These are phyloP conservation scores for Acleris literana DNA, from an alignment of 2,888 invertebrate species.

Conservation along the genomic window DNA sequence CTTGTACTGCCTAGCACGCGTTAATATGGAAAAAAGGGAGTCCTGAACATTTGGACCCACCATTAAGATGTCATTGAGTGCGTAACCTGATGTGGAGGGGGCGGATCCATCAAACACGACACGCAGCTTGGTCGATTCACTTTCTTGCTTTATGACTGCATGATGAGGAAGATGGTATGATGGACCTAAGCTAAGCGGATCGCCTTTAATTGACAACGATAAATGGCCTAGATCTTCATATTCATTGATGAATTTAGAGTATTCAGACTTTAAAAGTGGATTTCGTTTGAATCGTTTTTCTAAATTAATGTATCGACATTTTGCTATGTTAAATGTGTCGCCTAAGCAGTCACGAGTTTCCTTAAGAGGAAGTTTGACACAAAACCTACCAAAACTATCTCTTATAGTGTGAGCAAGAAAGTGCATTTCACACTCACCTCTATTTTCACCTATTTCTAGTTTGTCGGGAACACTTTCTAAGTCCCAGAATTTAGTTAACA, in stretches of 20 bases:
- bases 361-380: slow-evolving; percentile 38
- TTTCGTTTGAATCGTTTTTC: slow-evolving; percentile 40
- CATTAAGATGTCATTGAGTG: slow-evolving; percentile 42
- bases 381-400: slow-evolving; percentile 37
- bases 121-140: slow-evolving; percentile 42
- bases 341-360: slow-evolving; percentile 40
- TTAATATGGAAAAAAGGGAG: slow-evolving; percentile 41
- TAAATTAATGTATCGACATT: slow-evolving; percentile 37
- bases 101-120: slow-evolving; percentile 44
- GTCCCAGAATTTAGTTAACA: slow-evolving; percentile 41
- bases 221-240: slow-evolving; percentile 40
- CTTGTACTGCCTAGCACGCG: slow-evolving; percentile 41
- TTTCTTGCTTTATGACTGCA: slow-evolving; percentile 24
- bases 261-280: slow-evolving; percentile 34
- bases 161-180: slow-evolving; percentile 2
- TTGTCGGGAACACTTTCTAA: slow-evolving; percentile 41
- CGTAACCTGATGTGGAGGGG: slow-evolving; percentile 39
- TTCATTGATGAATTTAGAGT: slow-evolving; percentile 40
- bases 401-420: slow-evolving; percentile 38
- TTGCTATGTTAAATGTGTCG: slow-evolving; percentile 41
- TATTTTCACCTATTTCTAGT: slow-evolving; percentile 30
- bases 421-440: slow-evolving; percentile 41
- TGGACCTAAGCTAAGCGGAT: not conserved
- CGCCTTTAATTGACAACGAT: slow-evolving; percentile 5
- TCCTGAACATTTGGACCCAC: slow-evolving; percentile 45